Percentiles rank a stretch among this genome's conserved stretches.
These are phyloP conservation scores for Diaprepes abbreviatus DNA, from an alignment of 2,888 invertebrate species.

Conservation along the genomic window DNA sequence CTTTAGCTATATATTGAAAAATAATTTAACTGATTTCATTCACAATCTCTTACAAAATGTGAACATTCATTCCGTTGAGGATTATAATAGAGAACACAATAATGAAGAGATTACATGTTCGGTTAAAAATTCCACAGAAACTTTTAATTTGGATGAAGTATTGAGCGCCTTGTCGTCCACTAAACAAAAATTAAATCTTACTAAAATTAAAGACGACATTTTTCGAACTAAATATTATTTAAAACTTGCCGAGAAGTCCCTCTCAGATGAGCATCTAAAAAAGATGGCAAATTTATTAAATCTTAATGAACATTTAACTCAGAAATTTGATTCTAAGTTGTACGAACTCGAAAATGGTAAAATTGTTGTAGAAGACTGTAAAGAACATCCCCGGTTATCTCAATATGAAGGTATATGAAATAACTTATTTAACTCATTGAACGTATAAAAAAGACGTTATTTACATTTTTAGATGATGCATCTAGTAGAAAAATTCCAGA, in stretches of 20 bases:
- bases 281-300: conserved; percentile 22
- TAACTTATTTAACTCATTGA: neutral
- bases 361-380: conserved; percentile 36
- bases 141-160: conserved; percentile 6
- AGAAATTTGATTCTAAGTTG: neutral
- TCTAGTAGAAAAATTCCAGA: neutral
- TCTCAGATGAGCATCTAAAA: neutral
- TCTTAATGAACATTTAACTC: neutral
- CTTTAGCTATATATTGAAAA: conserved; percentile 20
- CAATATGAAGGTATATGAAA: conserved; percentile 39
- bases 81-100: neutral
- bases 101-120: neutral
- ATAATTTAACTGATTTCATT: conserved; percentile 30
- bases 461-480: conserved; percentile 30
- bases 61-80: conserved; percentile 11
- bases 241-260: neutral
- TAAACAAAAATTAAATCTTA: neutral
- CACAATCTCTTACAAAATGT: conserved; percentile 26
- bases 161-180: conserved; percentile 2
- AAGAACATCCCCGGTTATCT: conserved; percentile 20
- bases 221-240: neutral
- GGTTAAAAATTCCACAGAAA: neutral
- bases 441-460: neutral
- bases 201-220: neutral
- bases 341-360: conserved; percentile 32